Conservation (phyloP, 1,140 invertebrate species). For the Berghia stephanieae region DNA sequence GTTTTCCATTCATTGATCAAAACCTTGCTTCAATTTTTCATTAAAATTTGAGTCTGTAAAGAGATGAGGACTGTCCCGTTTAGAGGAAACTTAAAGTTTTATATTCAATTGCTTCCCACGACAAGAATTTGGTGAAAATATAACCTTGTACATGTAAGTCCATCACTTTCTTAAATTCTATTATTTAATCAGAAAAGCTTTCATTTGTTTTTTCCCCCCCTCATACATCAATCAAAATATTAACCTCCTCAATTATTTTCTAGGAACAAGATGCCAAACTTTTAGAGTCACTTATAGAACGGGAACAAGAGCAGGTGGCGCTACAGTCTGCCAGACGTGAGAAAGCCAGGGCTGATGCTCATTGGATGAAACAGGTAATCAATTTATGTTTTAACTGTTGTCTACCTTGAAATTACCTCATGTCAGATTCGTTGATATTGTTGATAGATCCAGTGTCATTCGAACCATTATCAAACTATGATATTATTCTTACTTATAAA, state of each 20-base stretch:
- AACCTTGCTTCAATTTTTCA: too few relatives aligned
- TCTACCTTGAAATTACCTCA: background rate
- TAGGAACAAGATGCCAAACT: slow-evolving; percentile 62
- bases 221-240: background rate
- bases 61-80: too few relatives aligned
- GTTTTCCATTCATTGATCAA: too few relatives aligned
- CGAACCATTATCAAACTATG: too few relatives aligned
- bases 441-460: too few relatives aligned
- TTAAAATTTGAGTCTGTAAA: too few relatives aligned
- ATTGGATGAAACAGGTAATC: slow-evolving; percentile 64
- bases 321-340: slow-evolving; percentile 58
- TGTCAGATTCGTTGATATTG: background rate
- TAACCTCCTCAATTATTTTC: background rate
- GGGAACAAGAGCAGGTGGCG: slow-evolving; percentile 51
- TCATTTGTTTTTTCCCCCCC: background rate
- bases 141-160: too few relatives aligned
- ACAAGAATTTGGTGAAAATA: too few relatives aligned
- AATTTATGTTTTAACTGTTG: background rate
- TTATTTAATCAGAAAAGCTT: background rate
- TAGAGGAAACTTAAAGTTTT: too few relatives aligned
- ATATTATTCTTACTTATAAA: too few relatives aligned
- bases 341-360: slow-evolving; percentile 62
- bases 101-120: too few relatives aligned
- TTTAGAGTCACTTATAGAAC: slow-evolving; percentile 55
- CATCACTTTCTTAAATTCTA: too few relatives aligned